These are phyloP conservation scores for Halcyon smyrnensis DNA, from an alignment of 2,797 vertebrate species.

Conservation along the genomic window DNA sequence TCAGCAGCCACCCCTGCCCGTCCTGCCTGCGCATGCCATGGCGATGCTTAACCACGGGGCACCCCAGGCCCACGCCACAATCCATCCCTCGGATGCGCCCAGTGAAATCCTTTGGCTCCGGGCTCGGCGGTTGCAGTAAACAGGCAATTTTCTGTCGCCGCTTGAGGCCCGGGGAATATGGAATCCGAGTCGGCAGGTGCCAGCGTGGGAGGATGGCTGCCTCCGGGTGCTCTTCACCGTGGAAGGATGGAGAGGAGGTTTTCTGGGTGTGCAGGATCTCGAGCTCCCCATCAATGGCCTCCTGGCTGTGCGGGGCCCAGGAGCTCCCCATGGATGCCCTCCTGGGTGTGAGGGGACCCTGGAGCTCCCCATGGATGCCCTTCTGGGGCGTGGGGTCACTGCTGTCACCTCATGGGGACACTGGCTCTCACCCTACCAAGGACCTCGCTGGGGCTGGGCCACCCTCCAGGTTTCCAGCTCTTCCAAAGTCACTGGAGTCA, in stretches of 20 bases:
- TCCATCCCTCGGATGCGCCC: not conserved
- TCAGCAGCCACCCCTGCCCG: not conserved
- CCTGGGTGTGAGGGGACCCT: not conserved
- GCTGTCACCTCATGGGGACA: not conserved
- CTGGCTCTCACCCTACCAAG: not conserved
- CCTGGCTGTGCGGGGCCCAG: not conserved
- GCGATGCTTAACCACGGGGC: accelerated
- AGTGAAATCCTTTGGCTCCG: accelerated
- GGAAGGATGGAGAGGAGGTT: not conserved
- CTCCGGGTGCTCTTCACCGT: not conserved
- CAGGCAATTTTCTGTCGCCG: not conserved
- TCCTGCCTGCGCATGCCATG: not conserved
- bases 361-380: accelerated
- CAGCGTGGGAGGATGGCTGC: not conserved
- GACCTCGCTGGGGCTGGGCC: not conserved
- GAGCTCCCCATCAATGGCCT: not conserved
- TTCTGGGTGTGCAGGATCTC: not conserved
- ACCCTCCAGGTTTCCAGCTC: not conserved
- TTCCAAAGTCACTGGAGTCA: not conserved
- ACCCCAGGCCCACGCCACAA: accelerated
- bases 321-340: not conserved
- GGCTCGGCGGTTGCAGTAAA: not conserved
- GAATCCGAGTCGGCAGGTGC: not conserved
- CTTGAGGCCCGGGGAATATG: not conserved
- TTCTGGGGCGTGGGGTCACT: not conserved